Base-by-base conservation (phyloP, 2,888 invertebrate genomes). In the Oscheius sp. region DNA sequence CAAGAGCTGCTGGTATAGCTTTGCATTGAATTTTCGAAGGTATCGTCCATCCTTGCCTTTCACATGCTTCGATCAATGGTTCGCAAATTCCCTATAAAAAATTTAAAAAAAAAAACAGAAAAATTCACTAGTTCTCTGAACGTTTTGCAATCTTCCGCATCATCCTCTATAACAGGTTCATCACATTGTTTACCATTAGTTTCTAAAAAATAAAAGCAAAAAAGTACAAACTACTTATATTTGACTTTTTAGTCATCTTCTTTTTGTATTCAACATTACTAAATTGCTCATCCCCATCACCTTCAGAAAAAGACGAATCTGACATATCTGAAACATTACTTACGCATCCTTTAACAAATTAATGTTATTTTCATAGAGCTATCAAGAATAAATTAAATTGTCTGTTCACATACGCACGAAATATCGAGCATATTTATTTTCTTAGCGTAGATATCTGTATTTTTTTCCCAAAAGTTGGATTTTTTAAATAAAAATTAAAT, bases 11-110 rank as follows among this genome's bases (percentile, higher is more conserved):
- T 0, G 97, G 97, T 82, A 98, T 92, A 0, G 97, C 90, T 88
- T 97, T 95, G 71, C 90, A 91, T 87, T 98, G 98, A 82, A 98
- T 97, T 89, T 93, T 94, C 0, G 96, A 92, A 0, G 98, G 98
- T 26, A 89, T 88, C 85, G 91, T 93, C 98, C 98, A 98, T 90
- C 95, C 94, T 73, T 98, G 88, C 75, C 92, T 91, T 78, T 91
- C 91, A 86, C 96, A 96, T 0, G 96, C 94, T 88, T 94, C 92
- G 84, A 94, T 94, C 38, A 98, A 87, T 0, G 91, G 91, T 78
- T 95, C 96, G 6, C 92, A 91, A 14, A 98, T 89, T 28, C 97
- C 97, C 95, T 88, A 62, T n/a, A 75, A 72, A 41, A 26, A 32
- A 8, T 1, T 28, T 6, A 24, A 56, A 2, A 30, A 22, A 5